Conservation (phyloP, 2,888 invertebrate species). For the Protonemura montana region DNA sequence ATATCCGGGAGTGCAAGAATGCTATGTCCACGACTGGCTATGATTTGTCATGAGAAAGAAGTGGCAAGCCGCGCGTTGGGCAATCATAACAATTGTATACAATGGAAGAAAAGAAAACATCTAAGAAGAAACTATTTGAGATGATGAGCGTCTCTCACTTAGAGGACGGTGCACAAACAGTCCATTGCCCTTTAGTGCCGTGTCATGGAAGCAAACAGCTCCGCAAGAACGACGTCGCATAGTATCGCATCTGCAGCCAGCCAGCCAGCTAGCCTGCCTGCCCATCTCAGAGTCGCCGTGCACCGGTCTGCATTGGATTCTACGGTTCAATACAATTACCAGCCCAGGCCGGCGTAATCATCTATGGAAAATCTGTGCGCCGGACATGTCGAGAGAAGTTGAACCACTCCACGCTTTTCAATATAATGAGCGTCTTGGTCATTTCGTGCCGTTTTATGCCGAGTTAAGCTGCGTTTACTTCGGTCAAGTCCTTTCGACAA, state of each 20-base stretch:
- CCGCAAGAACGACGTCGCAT: background rate
- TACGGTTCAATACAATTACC: background rate
- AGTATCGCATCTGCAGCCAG: background rate
- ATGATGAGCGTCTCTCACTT: constrained; percentile 30
- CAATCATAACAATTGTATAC: constrained; percentile 38
- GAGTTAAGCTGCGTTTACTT: background rate
- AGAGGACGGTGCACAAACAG: constrained; percentile 1
- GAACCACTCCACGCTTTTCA: background rate
- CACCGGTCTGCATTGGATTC: background rate
- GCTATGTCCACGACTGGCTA: constrained; percentile 29
- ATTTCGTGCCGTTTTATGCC: constrained; percentile 12
- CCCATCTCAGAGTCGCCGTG: background rate
- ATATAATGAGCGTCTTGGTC: background rate
- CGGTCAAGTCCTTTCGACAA: background rate
- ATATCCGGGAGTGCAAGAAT: constrained; percentile 33
- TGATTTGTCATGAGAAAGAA: constrained; percentile 38
- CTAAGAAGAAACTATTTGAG: constrained; percentile 34
- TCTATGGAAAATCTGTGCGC: constrained; percentile 15
- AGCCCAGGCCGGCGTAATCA: background rate
- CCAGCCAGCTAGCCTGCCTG: background rate
- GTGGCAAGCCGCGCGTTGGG: constrained; percentile 25
- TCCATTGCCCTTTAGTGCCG: constrained; percentile 32
- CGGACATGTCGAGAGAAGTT: constrained; percentile 12
- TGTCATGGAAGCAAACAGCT: constrained; percentile 19
- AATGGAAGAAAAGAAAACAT: constrained; percentile 41